Percentiles rank a stretch among this genome's conserved stretches.
Evolutionary conservation across 2,113 vertebrate species (phyloP).

Genomic region (Charina bottae): DNA sequence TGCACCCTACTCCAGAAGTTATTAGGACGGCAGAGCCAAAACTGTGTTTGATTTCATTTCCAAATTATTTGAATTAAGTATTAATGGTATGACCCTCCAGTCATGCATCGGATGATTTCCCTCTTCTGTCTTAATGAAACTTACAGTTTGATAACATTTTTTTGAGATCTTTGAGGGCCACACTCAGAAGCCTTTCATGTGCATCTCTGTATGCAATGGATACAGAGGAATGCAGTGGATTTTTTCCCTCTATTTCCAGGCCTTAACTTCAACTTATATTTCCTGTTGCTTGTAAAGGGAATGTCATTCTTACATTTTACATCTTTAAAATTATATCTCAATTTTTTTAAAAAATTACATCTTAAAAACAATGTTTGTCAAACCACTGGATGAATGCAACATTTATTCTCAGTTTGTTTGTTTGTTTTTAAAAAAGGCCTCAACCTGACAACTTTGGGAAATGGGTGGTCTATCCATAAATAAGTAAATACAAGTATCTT

Average conservation of each 20-base stretch:
- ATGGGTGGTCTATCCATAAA: too few relatives aligned
- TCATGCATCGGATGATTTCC: background rate
- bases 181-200: background rate
- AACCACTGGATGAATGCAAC: background rate
- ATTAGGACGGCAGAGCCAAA: background rate
- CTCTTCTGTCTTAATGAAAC: background rate
- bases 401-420: background rate
- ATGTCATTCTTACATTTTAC: background rate
- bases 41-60: background rate
- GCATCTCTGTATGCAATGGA: background rate
- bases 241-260: background rate
- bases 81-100: background rate
- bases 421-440: background rate
- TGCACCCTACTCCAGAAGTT: background rate
- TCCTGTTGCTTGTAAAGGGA: background rate
- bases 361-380: background rate
- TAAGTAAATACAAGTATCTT: too few relatives aligned
- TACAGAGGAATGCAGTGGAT: too few relatives aligned
- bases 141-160: background rate
- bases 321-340: too few relatives aligned
- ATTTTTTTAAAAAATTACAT: too few relatives aligned
- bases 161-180: background rate
- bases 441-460: too few relatives aligned
- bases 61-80: background rate
- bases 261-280: background rate